Base-by-base conservation (phyloP, 2,888 invertebrate species). In the Aspidiotus rigidus region DNA sequence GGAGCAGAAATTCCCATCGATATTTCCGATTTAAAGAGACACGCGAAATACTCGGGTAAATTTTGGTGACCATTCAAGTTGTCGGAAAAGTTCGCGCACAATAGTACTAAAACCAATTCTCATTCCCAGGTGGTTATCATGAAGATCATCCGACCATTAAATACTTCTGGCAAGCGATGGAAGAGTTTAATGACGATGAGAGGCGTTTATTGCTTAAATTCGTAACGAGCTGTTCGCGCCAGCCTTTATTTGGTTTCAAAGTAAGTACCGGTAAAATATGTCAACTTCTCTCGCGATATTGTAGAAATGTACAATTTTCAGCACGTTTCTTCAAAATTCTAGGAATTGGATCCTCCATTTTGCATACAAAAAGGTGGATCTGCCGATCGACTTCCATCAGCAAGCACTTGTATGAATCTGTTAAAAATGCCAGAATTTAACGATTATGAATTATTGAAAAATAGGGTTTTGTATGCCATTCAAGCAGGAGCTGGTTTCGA, bases 341-440 rank as follows among this genome's bases (percentile, higher is more conserved):
- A 95, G 90, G 96, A 97, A 77, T 80, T 98, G 72, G 90, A 93
- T 79, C 98, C 99, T 11, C 89, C 93, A 2, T 96, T 99, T 80
- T 94, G 94, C 77, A 94, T 99, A 76, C 96, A 97, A 76, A 89
- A 90, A 71, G 93, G 92, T 69, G 96, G 94, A 11, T 85, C 85
- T 62, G 87, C 90, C 74, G 92, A 94, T 77, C 86, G 96, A 13
- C 84, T 99, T 76, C 98, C 98, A 0, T 94, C 97, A 11, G 93
- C 98, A 9, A 94, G 94, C 78, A 99, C 99, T 7, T 99, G 98
- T 78, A 93, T 99, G 88, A 98, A 99, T 82, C 83, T 99, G 72
- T 82, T 99, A 72, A 98, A 98, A 80, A 83, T 99, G 74, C 98
- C 98, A 0, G 89, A 94, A 76, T 93, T 94, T 77, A 83, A 83